Evolutionary conservation across 1,140 invertebrate genomes (phyloP), one percentile per base, ranked within the genome.

Genomic region (Spodoptera frugiperda): DNA sequence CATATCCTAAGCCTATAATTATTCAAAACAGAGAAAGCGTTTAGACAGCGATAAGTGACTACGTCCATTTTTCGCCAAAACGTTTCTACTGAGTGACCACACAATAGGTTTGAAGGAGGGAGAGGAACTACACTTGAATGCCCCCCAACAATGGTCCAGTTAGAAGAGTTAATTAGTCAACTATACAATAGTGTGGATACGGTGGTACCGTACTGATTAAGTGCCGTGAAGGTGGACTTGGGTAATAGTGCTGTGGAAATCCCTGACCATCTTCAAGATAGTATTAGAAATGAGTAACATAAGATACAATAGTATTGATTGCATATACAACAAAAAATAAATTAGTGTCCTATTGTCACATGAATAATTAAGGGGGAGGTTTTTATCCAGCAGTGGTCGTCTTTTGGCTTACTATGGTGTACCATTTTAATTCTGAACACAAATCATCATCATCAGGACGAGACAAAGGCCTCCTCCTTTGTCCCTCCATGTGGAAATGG

Each of bases 21-120:
- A 39, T 3, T 9, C 1, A 21, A 30, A 61, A 25, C 19, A 49
- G 44, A 67, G 46, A 48, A 67, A 49, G 44, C 8, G 21, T 2
- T 6, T 0, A 0, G 10, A 57, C 21, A 30, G 19, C 3, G 44
- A 44, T 44, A 63, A 63, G 30, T 15, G 8, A 17, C 14, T n/a
- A 5, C 30, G 12, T 14, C 14, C 17, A 49, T n/a, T 67, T 25
- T 67, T 67, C 17, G 63, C 44, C 19, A 67, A 39, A 39, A 48
- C 44, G 44, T 70, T 70, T 71, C 68, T 71, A 71, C 44, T 19
- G 55, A 59, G 12, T 73, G 71, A 49, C 54, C 71, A 73, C 55
- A 73, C 55, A 61, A 73, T 72, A 73, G 55, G 33, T 17, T 70
- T 33, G n/a, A 25, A 70, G 25, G 10, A 21, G 39, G 17, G 4